phyloP scores from a whole-genome alignment of 2,797 vertebrate species.

The Hyperoplus lanceolatus region DNA sequence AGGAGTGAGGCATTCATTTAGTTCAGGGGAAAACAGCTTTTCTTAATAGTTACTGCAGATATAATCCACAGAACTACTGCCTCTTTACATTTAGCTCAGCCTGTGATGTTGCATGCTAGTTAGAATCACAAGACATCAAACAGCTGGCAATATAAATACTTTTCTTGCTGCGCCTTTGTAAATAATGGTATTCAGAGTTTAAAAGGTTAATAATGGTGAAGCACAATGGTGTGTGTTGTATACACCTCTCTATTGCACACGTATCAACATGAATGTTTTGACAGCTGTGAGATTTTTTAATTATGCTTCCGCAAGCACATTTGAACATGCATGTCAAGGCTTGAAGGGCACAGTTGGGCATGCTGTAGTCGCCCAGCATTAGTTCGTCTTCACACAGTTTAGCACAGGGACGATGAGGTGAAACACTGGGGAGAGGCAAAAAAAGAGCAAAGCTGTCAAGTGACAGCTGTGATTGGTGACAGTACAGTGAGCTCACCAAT shows the following conservation, averaged over 20 bases:
- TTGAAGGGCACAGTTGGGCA: not conserved
- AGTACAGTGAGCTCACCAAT: not conserved
- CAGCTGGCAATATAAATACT: not conserved
- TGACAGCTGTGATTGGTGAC: not conserved
- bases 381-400: not conserved
- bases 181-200: not conserved
- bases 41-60: not conserved
- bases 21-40: not conserved
- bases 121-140: not conserved
- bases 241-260: not conserved
- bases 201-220: not conserved
- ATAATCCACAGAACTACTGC: not conserved
- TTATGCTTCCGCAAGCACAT: not conserved
- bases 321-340: constrained; percentile 16
- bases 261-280: not conserved
- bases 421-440: not conserved
- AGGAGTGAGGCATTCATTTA: not conserved
- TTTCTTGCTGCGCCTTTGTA: not conserved
- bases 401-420: not conserved
- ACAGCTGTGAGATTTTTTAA: not conserved
- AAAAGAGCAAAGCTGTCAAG: not conserved
- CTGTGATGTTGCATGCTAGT: not conserved
- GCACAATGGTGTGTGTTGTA: no score
- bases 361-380: not conserved
- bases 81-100: not conserved